A percentile compares a stretch with the other conserved stretches of the same genome.
Conservation (phyloP, 30 jellyfish, hydroid and myxozoan genomes). For the Nemopilema nomurai region DNA sequence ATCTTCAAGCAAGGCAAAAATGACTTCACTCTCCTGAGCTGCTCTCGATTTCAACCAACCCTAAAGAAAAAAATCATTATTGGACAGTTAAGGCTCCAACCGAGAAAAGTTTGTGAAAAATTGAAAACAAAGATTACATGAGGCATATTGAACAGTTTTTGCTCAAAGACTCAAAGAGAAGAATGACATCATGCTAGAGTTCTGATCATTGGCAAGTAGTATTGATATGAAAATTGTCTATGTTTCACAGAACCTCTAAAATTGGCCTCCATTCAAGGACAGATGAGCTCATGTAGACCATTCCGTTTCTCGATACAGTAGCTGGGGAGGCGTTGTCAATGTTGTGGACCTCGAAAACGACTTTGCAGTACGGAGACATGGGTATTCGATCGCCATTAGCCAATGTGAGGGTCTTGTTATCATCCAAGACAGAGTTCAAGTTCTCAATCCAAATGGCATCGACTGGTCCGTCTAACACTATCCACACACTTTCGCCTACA, state of each 20-base stretch:
- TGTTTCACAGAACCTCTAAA: slow-evolving; percentile 61
- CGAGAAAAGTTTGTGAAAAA: too few species aligned
- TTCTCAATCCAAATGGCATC: slow-evolving; percentile 98
- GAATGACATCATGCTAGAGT: too few species aligned
- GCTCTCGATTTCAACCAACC: slow-evolving; percentile 95
- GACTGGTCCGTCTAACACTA: slow-evolving; percentile 94
- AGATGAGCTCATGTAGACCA: slow-evolving; percentile 98
- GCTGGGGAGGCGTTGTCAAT: slow-evolving; percentile 98
- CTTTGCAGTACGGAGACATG: slow-evolving; percentile 90
- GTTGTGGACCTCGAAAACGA: slow-evolving; percentile 91
- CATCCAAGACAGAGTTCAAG: slow-evolving; percentile 91
- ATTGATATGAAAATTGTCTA: not conserved
- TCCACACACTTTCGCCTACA: slow-evolving; percentile 95
- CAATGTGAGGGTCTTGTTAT: slow-evolving; percentile 87
- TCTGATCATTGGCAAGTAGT: too few species aligned
- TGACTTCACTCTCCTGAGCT: slow-evolving; percentile 80
- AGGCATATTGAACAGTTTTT: too few species aligned
- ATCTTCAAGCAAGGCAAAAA: slow-evolving; percentile 55
- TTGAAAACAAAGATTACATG: too few species aligned
- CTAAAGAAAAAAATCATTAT: slow-evolving; percentile 29
- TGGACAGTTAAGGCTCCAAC: not conserved
- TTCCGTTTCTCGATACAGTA: slow-evolving; percentile 93
- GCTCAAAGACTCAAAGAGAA: too few species aligned
- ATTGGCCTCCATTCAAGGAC: slow-evolving; percentile 92
- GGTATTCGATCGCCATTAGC: slow-evolving; percentile 98